Evolutionary conservation across 1,140 invertebrate genomes (phyloP).

Genomic region (Drosophila auraria): DNA sequence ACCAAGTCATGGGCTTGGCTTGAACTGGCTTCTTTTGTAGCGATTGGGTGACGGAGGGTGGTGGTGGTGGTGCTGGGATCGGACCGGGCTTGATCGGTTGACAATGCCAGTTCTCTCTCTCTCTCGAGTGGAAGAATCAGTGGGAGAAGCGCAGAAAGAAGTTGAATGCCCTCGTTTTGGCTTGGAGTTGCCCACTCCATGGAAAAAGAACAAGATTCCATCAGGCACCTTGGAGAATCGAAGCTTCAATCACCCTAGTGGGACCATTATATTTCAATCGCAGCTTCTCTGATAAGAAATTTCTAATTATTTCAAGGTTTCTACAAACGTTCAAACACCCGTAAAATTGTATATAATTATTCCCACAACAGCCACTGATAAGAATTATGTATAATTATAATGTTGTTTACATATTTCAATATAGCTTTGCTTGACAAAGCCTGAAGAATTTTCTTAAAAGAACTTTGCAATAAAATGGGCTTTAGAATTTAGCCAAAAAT

Average conservation of each 20-base stretch:
- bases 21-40: conserved; percentile 3
- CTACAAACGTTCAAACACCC: background rate
- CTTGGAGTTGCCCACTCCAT: conserved; percentile 32
- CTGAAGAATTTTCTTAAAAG: too few species aligned
- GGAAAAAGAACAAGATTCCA: conserved; percentile 43
- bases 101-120: conserved; percentile 35
- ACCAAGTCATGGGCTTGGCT: conserved; percentile 38
- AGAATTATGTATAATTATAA: too few species aligned
- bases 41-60: conserved; percentile 27
- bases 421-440: too few species aligned
- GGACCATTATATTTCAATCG: background rate
- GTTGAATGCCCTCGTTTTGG: conserved; percentile 72
- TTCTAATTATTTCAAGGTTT: background rate
- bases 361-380: too few species aligned
- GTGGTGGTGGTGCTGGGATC: conserved; percentile 11
- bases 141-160: conserved; percentile 41
- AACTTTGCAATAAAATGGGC: too few species aligned
- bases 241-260: conserved; percentile 5
- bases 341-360: too few species aligned
- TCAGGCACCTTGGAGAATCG: background rate
- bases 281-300: background rate
- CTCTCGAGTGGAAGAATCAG: conserved; percentile 23
- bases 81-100: conserved; percentile 26
- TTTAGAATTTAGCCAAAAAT: too few species aligned
- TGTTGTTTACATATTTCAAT: too few species aligned